A percentile compares a stretch with the other conserved stretches of the same genome.
Conservation (phyloP, 2,113 vertebrate species). For the Lampris incognitus region DNA sequence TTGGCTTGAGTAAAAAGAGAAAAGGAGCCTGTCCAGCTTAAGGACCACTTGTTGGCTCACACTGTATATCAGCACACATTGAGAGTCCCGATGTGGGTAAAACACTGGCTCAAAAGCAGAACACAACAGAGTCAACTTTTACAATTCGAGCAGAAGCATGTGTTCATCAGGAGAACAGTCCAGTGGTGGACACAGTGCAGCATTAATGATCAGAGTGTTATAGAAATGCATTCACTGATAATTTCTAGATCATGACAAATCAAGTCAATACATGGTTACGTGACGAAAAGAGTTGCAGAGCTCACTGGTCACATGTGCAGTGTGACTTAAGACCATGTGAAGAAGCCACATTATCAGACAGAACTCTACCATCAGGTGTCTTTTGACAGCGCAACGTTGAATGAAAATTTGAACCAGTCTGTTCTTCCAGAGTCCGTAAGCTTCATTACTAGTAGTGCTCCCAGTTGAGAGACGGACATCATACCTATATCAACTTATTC, state of each 20-base stretch:
- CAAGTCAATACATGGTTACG: conserved; percentile 14
- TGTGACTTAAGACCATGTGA: conserved; percentile 8
- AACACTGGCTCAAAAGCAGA: conserved; percentile 12
- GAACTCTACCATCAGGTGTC: conserved; percentile 3
- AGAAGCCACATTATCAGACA: conserved; percentile 20
- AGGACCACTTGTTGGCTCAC: conserved; percentile 40
- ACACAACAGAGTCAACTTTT: conserved; percentile 12
- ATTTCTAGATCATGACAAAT: conserved; percentile 13
- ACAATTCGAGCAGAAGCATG: conserved; percentile 48
- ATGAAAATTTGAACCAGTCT: conserved; percentile 21
- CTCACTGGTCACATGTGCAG: neutral
- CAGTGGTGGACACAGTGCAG: conserved; percentile 59
- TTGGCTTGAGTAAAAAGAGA: conserved; percentile 4
- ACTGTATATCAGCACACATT: conserved; percentile 1
- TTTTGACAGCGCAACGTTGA: conserved; percentile 53
- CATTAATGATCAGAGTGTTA: conserved; percentile 55
- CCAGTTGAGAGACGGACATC: neutral
- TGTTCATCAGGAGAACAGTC: conserved; percentile 42
- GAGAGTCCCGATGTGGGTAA: neutral
- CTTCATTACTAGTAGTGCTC: neutral
- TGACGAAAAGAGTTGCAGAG: neutral
- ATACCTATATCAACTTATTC: neutral
- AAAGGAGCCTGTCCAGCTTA: conserved; percentile 1
- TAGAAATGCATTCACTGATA: conserved; percentile 62
- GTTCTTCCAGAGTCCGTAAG: neutral